A percentile compares a stretch with the other conserved stretches of the same genome.
phyloP scores from a whole-genome alignment of 64 coral and sea anemone species.

The Actinia tenebrosa region DNA sequence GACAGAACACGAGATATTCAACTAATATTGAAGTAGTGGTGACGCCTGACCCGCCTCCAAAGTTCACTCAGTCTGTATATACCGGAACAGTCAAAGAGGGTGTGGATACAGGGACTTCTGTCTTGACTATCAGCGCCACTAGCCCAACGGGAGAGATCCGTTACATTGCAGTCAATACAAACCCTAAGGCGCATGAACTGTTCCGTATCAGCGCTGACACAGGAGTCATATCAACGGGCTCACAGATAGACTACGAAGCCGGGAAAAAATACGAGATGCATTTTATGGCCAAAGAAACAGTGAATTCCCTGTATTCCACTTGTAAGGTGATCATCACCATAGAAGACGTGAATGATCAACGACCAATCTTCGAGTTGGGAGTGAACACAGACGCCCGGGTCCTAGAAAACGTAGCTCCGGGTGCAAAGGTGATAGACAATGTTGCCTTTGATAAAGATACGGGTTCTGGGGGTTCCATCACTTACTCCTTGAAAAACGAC shows the following conservation, averaged over 20 bases:
- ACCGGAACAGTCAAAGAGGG: background rate
- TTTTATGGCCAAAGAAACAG: constrained; percentile 25
- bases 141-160: background rate
- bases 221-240: constrained; percentile 15
- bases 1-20: background rate
- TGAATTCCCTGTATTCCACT: constrained; percentile 10
- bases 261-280: constrained; percentile 28
- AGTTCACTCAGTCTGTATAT: background rate
- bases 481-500: constrained; percentile 16
- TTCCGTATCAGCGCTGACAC: constrained; percentile 8
- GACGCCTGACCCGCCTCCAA: background rate
- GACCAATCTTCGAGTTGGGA: constrained; percentile 24
- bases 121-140: constrained; percentile 10
- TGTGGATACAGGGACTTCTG: background rate
- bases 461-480: constrained; percentile 12
- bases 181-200: constrained; percentile 4
- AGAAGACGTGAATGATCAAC: constrained; percentile 34
- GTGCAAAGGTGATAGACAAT: constrained; percentile 10
- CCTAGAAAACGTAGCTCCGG: constrained; percentile 16
- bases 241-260: constrained; percentile 11
- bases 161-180: constrained; percentile 14
- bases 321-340: constrained; percentile 37
- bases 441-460: constrained; percentile 27
- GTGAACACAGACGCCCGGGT: constrained; percentile 6
- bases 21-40: constrained; percentile 22